Percentiles rank a stretch among this genome's conserved stretches.
Conservation (phyloP, 1,140 invertebrate genomes). For the Zaprionus camerounensis region DNA sequence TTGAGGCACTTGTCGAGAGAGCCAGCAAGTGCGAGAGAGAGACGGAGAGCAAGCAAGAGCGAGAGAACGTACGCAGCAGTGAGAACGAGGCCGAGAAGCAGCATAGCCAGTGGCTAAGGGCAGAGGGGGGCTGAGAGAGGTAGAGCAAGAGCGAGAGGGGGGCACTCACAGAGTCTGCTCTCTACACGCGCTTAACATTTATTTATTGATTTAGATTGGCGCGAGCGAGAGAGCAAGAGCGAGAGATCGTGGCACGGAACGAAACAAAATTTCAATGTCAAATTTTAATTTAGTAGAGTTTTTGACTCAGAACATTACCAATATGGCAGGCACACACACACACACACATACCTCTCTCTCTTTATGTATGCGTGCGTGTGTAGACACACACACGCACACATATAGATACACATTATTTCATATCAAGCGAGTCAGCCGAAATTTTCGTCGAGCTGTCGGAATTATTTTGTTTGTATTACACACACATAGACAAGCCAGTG, state of each 20-base stretch:
- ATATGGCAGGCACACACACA: conserved; percentile 55
- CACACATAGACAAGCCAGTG: conserved; percentile 5
- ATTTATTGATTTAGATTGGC: conserved; percentile 63
- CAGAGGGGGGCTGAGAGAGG: neutral
- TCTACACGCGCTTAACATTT: conserved; percentile 68
- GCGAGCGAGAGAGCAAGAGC: conserved; percentile 43
- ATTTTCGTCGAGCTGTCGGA: conserved; percentile 58
- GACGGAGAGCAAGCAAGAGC: neutral
- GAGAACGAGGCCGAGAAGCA: conserved; percentile 5
- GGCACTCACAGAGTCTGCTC: too few relatives aligned
- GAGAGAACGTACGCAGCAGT: conserved; percentile 16
- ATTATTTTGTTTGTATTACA: conserved; percentile 56
- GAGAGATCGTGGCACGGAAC: conserved; percentile 33
- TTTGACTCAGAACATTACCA: conserved; percentile 70
- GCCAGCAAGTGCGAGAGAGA: conserved; percentile 5
- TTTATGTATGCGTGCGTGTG: neutral
- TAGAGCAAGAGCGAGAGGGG: neutral
- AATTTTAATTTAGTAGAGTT: conserved; percentile 80
- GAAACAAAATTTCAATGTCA: conserved; percentile 76
- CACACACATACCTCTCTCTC: conserved; percentile 13
- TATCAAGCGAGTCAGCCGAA: conserved; percentile 46
- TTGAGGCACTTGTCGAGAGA: conserved; percentile 39
- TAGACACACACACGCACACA: neutral
- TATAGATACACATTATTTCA: conserved; percentile 28
- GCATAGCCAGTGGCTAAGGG: conserved; percentile 4